phyloP scores from a whole-genome alignment of 2,797 vertebrate genomes.

The Typhlichthys subterraneus region DNA sequence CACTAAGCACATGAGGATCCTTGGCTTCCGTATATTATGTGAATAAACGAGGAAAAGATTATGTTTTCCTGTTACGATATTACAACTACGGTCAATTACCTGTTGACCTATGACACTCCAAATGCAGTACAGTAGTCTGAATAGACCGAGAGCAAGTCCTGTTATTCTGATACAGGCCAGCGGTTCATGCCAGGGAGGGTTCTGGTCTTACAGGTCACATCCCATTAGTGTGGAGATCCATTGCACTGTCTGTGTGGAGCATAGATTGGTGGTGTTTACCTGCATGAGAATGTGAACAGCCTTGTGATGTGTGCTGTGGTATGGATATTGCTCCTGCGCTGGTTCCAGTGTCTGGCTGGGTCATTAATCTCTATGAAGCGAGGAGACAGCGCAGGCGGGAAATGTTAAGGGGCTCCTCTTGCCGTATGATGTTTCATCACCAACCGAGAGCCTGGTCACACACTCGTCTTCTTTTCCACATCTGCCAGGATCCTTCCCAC shows the following conservation, averaged over 20 bases:
- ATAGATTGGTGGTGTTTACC: conserved; percentile 19
- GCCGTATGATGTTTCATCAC: conserved; percentile 31
- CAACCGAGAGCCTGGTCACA: conserved; percentile 7
- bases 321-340: conserved; percentile 17
- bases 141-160: not conserved
- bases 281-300: conserved; percentile 16
- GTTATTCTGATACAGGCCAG: not conserved
- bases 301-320: conserved; percentile 32
- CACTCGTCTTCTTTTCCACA: conserved; percentile 30
- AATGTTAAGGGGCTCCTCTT: conserved; percentile 24
- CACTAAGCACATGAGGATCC: too few relatives aligned
- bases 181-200: not conserved
- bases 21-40: too few relatives aligned
- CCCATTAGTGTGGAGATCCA: conserved; percentile 20
- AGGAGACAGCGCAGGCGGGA: conserved; percentile 21
- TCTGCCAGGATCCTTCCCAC: conserved; percentile 24
- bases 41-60: too few relatives aligned
- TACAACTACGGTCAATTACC: too few relatives aligned
- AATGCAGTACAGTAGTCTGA: not conserved
- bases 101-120: too few relatives aligned
- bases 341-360: conserved; percentile 27
- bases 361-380: conserved; percentile 57
- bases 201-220: conserved; percentile 27
- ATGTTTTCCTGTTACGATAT: too few relatives aligned
- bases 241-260: conserved; percentile 25